Percentiles rank a stretch among this genome's conserved stretches.
Conservation (phyloP, 2,888 invertebrate species). For the Rhyacophila evoluta region DNA sequence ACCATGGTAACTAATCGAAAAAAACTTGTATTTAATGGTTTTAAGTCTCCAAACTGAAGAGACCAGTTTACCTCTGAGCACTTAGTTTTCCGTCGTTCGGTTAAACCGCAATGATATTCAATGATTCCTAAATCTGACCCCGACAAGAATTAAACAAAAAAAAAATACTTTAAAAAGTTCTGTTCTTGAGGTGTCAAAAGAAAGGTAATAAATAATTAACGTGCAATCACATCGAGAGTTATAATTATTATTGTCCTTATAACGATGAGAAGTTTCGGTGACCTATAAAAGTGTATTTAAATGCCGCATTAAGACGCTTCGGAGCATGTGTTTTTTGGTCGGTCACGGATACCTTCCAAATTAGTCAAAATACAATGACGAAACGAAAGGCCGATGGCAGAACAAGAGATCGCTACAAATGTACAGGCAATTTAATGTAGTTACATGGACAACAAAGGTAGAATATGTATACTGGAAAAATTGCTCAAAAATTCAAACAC, state of each 20-base stretch:
- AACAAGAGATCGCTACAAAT: not conserved
- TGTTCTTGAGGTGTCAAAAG: constrained; percentile 4
- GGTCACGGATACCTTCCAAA: constrained; percentile 8
- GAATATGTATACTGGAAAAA: no score
- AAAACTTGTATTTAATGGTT: no score
- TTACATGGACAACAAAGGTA: no score
- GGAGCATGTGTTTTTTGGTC: not conserved
- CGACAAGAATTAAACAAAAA: not conserved
- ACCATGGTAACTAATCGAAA: no score
- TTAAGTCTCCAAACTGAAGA: no score
- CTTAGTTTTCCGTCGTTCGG: no score
- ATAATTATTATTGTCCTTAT: constrained; percentile 19
- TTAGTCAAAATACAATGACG: constrained; percentile 15
- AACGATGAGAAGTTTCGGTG: constrained; percentile 6
- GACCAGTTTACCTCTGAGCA: no score
- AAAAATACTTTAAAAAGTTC: not conserved
- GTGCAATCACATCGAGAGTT: not conserved
- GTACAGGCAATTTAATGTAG: no score
- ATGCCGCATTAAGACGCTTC: not conserved
- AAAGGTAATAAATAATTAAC: constrained; percentile 1
- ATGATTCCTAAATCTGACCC: no score
- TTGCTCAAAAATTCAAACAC: no score
- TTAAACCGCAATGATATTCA: no score
- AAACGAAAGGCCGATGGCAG: not conserved
- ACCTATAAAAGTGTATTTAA: not conserved